A percentile compares a stretch with the other conserved stretches of the same genome.
These are phyloP conservation scores for Pseudorectes ferrugineus DNA, from an alignment of 2,113 vertebrate species.

Conservation along the genomic window DNA sequence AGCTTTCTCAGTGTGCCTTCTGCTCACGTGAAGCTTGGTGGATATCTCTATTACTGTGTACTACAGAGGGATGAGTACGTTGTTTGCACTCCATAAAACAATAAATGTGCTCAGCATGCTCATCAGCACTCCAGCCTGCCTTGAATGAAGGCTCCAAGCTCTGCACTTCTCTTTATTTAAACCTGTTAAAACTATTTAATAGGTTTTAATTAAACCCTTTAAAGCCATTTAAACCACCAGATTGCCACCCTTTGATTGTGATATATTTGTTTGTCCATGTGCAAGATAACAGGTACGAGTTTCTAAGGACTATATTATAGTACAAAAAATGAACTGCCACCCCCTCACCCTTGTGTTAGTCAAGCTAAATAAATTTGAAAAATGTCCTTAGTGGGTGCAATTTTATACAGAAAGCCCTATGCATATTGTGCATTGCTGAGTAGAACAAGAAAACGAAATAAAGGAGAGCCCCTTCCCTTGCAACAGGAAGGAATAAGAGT, in stretches of 20 bases:
- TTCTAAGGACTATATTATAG: neutral
- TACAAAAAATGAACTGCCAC: neutral
- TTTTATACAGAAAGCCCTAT: neutral
- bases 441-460: neutral
- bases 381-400: neutral
- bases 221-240: constrained; percentile 10
- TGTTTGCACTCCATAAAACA: neutral
- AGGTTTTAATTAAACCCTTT: constrained; percentile 30
- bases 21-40: neutral
- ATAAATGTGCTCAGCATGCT: constrained; percentile 18
- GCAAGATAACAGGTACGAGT: constrained; percentile 10
- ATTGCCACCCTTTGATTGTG: neutral
- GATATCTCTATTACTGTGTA: neutral
- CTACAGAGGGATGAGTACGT: neutral
- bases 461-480: neutral
- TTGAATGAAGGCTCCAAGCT: neutral
- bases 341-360: neutral
- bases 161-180: neutral
- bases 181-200: constrained; percentile 31
- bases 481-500: neutral
- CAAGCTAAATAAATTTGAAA: neutral
- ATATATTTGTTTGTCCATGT: neutral
- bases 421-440: neutral
- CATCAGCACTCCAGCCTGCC: neutral
- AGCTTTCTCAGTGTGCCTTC: neutral